phyloP scores from a whole-genome alignment of 2,888 invertebrate species.

The Actias luna region DNA sequence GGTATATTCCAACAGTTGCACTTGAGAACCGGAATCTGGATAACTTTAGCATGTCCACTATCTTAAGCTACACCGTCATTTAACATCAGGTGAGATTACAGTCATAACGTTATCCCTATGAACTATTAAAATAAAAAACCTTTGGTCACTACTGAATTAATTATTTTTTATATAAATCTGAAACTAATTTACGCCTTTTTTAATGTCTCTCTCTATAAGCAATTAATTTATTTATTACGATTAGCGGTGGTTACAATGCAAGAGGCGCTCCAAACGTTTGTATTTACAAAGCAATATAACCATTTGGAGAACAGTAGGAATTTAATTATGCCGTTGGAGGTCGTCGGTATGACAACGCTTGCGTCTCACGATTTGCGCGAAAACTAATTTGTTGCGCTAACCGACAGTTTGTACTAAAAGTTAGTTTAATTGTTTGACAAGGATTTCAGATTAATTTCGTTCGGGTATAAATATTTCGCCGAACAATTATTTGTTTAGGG shows the following conservation, averaged over 20 bases:
- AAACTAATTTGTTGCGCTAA: constrained; percentile 8
- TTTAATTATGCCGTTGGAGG: constrained; percentile 4
- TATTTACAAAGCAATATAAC: constrained; percentile 30
- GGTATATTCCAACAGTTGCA: no score
- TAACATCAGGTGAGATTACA: no score
- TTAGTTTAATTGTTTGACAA: constrained; percentile 1
- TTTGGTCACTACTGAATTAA: no score
- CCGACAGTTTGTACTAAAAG: constrained; percentile 4
- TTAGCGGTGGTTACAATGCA: neutral
- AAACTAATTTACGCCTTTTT: no score
- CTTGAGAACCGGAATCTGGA: no score
- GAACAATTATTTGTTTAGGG: neutral
- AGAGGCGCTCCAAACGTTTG: neutral
- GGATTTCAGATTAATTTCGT: constrained; percentile 6
- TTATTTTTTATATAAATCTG: no score
- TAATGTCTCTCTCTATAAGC: neutral
- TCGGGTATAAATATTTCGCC: neutral
- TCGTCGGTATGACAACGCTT: neutral
- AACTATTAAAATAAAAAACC: no score
- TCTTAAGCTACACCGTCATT: no score
- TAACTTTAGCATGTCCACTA: no score
- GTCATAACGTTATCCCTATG: no score
- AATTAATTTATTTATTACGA: neutral
- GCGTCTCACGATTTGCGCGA: constrained; percentile 1
- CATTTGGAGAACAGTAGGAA: constrained; percentile 38